Evolutionary conservation across 2,888 invertebrate genomes (phyloP).

Genomic region (Morpho deidamia): DNA sequence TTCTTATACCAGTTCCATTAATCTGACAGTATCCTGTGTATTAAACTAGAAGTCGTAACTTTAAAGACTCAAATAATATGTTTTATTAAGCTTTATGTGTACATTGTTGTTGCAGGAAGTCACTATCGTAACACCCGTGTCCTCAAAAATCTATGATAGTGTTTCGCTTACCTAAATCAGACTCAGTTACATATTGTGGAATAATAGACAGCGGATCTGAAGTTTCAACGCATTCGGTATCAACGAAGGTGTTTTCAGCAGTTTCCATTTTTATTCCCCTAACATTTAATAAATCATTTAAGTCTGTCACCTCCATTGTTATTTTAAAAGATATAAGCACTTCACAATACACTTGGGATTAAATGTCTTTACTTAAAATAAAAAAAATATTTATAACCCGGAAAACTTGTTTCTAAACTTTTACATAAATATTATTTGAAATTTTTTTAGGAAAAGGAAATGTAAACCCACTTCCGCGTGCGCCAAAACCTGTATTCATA

Average conservation of each 20-base stretch:
- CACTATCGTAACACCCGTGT: background rate
- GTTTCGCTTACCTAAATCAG: constrained; percentile 60
- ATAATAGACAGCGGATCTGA: constrained; percentile 58
- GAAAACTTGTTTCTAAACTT: constrained; percentile 18
- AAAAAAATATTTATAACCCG: background rate
- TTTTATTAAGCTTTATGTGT: too few relatives aligned
- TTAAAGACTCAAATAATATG: too few relatives aligned
- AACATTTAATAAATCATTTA: constrained; percentile 61
- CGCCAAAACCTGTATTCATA: constrained; percentile 43
- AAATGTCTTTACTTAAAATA: background rate
- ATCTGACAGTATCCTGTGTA: too few relatives aligned
- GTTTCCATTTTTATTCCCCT: constrained; percentile 68
- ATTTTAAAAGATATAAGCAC: background rate
- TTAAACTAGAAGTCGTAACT: too few relatives aligned
- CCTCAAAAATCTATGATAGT: background rate
- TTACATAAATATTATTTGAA: constrained; percentile 40
- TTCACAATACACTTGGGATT: background rate
- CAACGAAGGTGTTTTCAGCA: constrained; percentile 47
- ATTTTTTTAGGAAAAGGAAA: constrained; percentile 65
- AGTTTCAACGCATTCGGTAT: constrained; percentile 38
- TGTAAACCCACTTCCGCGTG: constrained; percentile 66
- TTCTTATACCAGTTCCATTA: too few relatives aligned
- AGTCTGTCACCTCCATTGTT: constrained; percentile 62
- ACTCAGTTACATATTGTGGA: constrained; percentile 68
- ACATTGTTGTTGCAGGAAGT: too few relatives aligned